These are phyloP conservation scores for Teleiodes luculella DNA, from an alignment of 2,888 invertebrate genomes.

Conservation along the genomic window DNA sequence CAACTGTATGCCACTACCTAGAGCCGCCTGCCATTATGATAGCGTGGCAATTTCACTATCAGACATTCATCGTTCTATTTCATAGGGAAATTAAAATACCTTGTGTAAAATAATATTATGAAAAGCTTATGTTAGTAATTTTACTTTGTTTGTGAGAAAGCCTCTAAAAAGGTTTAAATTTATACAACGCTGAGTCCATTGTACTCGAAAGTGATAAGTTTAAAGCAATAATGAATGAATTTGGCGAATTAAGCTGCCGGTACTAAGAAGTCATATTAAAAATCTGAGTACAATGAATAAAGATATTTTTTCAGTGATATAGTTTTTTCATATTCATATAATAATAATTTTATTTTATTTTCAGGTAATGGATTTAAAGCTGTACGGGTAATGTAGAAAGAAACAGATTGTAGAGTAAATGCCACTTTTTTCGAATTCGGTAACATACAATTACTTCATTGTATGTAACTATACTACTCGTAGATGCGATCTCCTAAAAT, in stretches of 20 bases:
- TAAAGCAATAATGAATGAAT: not conserved
- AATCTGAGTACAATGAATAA: no score
- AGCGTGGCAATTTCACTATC: constrained; percentile 6
- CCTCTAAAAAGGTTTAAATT: not conserved
- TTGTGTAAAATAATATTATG: not conserved
- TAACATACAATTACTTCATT: no score
- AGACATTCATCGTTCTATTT: constrained; percentile 11
- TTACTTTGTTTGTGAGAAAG: not conserved
- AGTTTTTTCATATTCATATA: not conserved
- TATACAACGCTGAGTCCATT: not conserved
- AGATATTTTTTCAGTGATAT: no score
- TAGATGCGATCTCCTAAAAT: not conserved
- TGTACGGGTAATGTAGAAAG: constrained; percentile 14
- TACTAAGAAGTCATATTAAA: no score
- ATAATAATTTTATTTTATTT: constrained; percentile 20
- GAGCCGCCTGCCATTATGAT: not conserved
- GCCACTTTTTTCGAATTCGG: not conserved
- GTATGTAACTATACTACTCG: no score
- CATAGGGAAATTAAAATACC: not conserved
- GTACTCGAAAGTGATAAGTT: not conserved
- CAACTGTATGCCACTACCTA: not conserved
- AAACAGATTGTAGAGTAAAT: constrained; percentile 12
- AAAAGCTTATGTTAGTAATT: not conserved
- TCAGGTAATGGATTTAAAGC: constrained; percentile 37
- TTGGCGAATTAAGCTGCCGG: constrained; percentile 20